Base-by-base conservation (phyloP, 2,888 invertebrate species). In the Fabriciana adippe region DNA sequence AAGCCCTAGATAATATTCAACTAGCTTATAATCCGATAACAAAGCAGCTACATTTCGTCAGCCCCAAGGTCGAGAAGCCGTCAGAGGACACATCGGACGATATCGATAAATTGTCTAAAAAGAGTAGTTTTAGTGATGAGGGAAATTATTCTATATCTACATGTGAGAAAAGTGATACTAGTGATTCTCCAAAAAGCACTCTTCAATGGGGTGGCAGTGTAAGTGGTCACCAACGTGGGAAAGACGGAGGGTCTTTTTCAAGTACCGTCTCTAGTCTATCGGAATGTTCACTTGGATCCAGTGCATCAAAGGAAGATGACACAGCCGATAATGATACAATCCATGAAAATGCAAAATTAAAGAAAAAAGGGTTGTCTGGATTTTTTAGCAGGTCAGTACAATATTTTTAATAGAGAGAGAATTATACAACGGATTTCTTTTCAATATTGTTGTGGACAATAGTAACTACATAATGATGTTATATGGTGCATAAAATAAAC, bases 21-120 rank as follows among this genome's bases (percentile, higher is more conserved):
- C 86, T 96, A 72, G 95, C 95, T 3, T 96, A 96, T 86, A 96
- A 95, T 82, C 96, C 96, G 15, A 93, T 95, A 59, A 96, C 96
- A 31, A 96, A 95, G 81, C 95, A 96, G 77, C 85, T 96, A 72
- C 95, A 95, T 85, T 93, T 95, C 60, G 93, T 95, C 70, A 92
- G 90, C 73, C 90, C 91, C 1, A 90, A 88, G 78, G 81, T 85
- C 3, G 88, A 87, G 66, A 91, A 90, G 76, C 79, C 81, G 14
- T 68, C 78, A 6, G 86, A 84, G 55, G 87, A 89, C 50, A 81
- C 78, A 14, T 60, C 77, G 3, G 92, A 91, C 67, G 91, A 92
- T 16, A 76, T 89, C 60, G 93, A 93, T 71, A 87, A 90, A 70
- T 78, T 93, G 66, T 92, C 92, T 1, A 93, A 92, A 69, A 92